phyloP scores from a whole-genome alignment of 2,113 vertebrate genomes.

The Rallus limicola region DNA sequence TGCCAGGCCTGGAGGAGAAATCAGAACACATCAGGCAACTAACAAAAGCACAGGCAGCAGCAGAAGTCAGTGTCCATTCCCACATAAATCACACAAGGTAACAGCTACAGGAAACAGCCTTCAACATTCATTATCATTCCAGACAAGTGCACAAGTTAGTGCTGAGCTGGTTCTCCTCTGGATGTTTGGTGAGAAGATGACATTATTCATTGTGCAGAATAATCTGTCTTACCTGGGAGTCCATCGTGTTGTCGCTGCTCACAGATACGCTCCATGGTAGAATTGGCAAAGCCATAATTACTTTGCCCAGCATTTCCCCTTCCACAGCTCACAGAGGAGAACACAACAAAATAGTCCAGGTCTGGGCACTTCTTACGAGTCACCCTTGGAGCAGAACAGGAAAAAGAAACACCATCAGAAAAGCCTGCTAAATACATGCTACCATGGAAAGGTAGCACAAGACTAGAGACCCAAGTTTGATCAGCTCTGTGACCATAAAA shows the following conservation, averaged over 20 bases:
- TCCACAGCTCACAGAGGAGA: constrained; percentile 96
- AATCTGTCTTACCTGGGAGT: constrained; percentile 77
- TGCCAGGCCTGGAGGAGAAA: constrained; percentile 78
- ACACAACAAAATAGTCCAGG: constrained; percentile 91
- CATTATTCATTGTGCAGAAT: too few relatives aligned
- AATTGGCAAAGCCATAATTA: constrained; percentile 97
- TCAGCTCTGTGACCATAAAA: neutral
- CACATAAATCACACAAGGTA: neutral
- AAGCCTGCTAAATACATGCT: neutral
- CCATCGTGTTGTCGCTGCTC: constrained; percentile 85
- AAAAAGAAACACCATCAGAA: neutral
- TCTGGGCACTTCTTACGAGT: constrained; percentile 86
- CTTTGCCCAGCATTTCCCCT: constrained; percentile 93
- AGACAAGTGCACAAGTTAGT: neutral
- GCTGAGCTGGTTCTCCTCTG: neutral
- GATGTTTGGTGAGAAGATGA: neutral
- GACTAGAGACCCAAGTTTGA: neutral
- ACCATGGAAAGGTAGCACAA: neutral
- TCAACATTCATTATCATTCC: neutral
- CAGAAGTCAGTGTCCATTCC: neutral
- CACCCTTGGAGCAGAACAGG: constrained; percentile 71
- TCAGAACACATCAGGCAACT: neutral
- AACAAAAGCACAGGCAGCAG: neutral
- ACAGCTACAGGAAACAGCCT: neutral
- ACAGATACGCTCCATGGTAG: constrained; percentile 95